A percentile compares a stretch with the other conserved stretches of the same genome.
phyloP scores from a whole-genome alignment of 1,140 invertebrate species.

The Scylla paramamosain region DNA sequence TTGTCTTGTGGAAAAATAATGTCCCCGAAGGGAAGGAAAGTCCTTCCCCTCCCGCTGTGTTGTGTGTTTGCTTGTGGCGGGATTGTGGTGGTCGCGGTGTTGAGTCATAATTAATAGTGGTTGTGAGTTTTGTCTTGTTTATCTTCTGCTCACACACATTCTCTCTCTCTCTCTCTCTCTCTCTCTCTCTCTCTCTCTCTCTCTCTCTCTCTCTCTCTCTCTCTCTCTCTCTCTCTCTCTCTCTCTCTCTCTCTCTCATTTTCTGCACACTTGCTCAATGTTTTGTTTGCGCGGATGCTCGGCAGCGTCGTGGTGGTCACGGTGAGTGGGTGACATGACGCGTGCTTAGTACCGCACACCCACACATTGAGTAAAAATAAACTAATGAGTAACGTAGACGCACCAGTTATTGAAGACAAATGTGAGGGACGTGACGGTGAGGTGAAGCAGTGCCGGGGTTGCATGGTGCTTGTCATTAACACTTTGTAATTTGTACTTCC shows the following conservation, averaged over 20 bases:
- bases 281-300: too few species aligned
- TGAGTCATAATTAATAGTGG: constrained; percentile 13
- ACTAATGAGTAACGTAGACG: too few species aligned
- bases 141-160: neutral
- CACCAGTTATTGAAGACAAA: too few species aligned
- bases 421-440: too few species aligned
- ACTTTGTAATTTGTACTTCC: too few species aligned
- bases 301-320: too few species aligned
- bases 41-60: neutral
- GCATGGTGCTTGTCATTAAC: too few species aligned
- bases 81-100: neutral
- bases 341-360: too few species aligned
- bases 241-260: neutral
- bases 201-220: constrained; percentile 20
- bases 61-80: neutral
- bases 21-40: neutral
- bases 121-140: neutral
- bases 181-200: constrained; percentile 20
- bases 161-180: constrained; percentile 20
- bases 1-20: constrained; percentile 13
- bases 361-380: too few species aligned
- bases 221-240: constrained; percentile 18
- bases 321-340: too few species aligned
- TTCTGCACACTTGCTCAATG: neutral
- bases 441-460: too few species aligned